These are phyloP conservation scores for Sebastes nivosus DNA, from an alignment of 2,797 vertebrate genomes.

Conservation along the genomic window DNA sequence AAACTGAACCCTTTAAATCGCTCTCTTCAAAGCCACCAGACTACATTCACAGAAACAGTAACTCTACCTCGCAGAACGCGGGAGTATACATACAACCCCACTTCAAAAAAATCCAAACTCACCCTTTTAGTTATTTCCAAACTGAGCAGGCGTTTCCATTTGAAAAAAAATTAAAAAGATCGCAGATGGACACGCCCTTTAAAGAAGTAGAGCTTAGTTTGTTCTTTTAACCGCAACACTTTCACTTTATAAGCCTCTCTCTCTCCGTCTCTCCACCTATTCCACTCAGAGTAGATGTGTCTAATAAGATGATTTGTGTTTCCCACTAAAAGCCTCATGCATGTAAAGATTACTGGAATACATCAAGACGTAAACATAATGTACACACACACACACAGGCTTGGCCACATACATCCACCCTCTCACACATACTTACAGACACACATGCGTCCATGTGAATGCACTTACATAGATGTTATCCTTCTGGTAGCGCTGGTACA, in stretches of 20 bases:
- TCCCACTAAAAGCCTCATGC: constrained; percentile 50
- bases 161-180: neutral
- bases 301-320: constrained; percentile 44
- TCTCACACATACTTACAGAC: neutral
- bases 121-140: no score
- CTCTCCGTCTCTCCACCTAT: neutral
- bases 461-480: constrained; percentile 90
- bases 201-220: neutral
- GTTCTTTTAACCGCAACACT: neutral
- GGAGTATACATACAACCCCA: no score
- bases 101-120: no score
- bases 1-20: no score
- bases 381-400: neutral
- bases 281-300: neutral
- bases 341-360: constrained; percentile 25
- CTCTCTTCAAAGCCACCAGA: no score
- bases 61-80: fast-evolving
- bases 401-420: constrained; percentile 20
- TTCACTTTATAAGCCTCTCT: neutral
- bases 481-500: constrained; percentile 89
- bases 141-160: no score
- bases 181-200: neutral
- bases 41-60: no score
- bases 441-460: neutral
- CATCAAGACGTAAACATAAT: neutral